phyloP scores from a whole-genome alignment of 2,797 vertebrate genomes.

The Poliocrania exsul region DNA sequence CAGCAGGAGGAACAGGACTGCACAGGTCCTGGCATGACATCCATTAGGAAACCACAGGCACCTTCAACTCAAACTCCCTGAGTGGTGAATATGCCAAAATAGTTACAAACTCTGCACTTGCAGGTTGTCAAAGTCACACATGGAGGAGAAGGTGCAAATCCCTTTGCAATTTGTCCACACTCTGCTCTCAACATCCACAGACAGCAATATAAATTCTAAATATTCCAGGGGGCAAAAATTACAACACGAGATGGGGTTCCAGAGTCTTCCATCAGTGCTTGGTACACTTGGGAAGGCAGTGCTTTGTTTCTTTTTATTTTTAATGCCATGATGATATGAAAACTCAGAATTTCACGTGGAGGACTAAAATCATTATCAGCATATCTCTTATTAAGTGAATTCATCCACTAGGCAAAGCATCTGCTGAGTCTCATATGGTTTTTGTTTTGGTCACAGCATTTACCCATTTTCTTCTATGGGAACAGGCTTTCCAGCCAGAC shows the following conservation, averaged over 20 bases:
- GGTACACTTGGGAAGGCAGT: not conserved
- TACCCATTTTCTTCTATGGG: not conserved
- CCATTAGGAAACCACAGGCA: not conserved
- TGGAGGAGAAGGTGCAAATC: not conserved
- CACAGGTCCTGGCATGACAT: not conserved
- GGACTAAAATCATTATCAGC: not conserved
- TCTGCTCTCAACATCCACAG: not conserved
- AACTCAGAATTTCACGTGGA: not conserved
- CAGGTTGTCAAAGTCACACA: not conserved
- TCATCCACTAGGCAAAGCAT: not conserved
- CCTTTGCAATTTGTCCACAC: not conserved
- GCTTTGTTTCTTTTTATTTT: not conserved
- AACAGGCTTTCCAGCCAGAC: not conserved
- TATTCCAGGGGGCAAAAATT: not conserved
- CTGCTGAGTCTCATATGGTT: not conserved
- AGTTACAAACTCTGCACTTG: not conserved
- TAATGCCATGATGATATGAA: not conserved
- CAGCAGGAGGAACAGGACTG: not conserved
- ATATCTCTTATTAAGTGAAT: not conserved
- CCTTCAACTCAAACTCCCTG: not conserved
- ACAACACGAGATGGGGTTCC: not conserved
- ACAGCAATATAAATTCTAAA: not conserved
- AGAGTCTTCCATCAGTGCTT: not conserved
- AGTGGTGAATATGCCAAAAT: not conserved
- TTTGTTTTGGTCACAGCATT: not conserved